Evolutionary conservation across 2,113 vertebrate genomes (phyloP), one percentile per base, ranked within the genome.

Genomic region (Argyrosomus japonicus): DNA sequence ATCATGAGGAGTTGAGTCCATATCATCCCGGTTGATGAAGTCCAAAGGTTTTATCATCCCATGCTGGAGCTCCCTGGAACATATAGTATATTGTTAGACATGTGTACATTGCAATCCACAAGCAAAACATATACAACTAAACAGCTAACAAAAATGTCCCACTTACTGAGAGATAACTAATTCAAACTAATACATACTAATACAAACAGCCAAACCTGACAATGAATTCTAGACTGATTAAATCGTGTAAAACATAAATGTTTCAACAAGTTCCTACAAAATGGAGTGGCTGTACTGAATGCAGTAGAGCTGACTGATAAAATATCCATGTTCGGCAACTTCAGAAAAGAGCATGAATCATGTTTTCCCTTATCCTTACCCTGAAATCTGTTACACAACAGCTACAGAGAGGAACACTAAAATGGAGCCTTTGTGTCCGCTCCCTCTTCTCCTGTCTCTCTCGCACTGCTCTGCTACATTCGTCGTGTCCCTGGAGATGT

Each of bases 41-140:
- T 96, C 88, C 79, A 86, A 61, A 63, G 94, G 94, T 86, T 94
- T 94, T 65, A 96, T 93, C 94, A 95, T 93, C 64, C 94, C 95
- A 47, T 87, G 77, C 57, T 95, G 94, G 12, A 71, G 76, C 2
- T 92, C 82, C 89, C 95, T 96, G 84, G 12, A 94, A 93, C 56
- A 91, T 25, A 80, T 1, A 79, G 10, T 29, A 71, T 40, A n/a
- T 13, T 65, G 36, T 82, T 65, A 89, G 13, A 68, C 32, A 58
- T 60, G 51, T 68, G 25, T 7, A 77, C 5, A 18, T 7, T 56
- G 9, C 23, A 25, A 25, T 69, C 15, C 13, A 14, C 10, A 29
- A 54, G 1, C 25, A 8, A 48, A 15, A 57, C 43, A 40, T 14
- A 29, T 47, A 64, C 1, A 57, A n/a, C 25, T 25, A 11, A 68